Evolutionary conservation across 2,888 invertebrate species (phyloP).

Genomic region (Stenolophus ochropezus): DNA sequence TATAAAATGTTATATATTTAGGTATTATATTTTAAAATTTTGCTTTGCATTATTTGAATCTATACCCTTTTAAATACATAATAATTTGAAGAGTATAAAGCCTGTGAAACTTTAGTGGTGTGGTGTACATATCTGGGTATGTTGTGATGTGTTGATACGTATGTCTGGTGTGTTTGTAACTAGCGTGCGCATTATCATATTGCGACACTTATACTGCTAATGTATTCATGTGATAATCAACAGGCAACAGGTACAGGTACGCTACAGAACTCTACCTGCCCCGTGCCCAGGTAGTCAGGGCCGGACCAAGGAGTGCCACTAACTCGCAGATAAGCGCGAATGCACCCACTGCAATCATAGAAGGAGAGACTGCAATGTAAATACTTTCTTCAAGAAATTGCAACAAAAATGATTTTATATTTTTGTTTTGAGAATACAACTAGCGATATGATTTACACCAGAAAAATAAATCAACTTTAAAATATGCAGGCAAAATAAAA

Average conservation of each 20-base stretch:
- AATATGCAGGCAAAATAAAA: no score
- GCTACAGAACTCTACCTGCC: conserved; percentile 2
- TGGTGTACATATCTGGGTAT: not conserved
- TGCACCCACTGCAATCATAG: no score
- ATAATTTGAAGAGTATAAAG: not conserved
- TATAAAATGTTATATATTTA: no score
- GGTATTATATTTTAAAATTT: no score
- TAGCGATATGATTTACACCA: no score
- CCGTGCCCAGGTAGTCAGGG: not conserved
- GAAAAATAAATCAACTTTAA: no score
- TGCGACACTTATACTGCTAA: conserved; percentile 60
- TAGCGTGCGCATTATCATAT: conserved; percentile 54
- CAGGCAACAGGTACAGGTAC: conserved; percentile 31
- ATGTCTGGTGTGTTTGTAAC: conserved; percentile 33
- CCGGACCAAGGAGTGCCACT: conserved; percentile 2
- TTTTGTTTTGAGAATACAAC: no score
- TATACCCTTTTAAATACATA: no score
- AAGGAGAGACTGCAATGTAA: no score
- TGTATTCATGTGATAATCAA: conserved; percentile 57
- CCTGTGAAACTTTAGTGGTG: not conserved
- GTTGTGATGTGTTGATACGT: conserved; percentile 42
- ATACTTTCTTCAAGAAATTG: no score
- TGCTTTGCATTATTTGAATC: no score
- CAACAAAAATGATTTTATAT: no score
- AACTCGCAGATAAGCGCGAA: not conserved